These are phyloP conservation scores for Opisthograptis luteolata DNA, from an alignment of 2,888 invertebrate genomes.

Conservation along the genomic window DNA sequence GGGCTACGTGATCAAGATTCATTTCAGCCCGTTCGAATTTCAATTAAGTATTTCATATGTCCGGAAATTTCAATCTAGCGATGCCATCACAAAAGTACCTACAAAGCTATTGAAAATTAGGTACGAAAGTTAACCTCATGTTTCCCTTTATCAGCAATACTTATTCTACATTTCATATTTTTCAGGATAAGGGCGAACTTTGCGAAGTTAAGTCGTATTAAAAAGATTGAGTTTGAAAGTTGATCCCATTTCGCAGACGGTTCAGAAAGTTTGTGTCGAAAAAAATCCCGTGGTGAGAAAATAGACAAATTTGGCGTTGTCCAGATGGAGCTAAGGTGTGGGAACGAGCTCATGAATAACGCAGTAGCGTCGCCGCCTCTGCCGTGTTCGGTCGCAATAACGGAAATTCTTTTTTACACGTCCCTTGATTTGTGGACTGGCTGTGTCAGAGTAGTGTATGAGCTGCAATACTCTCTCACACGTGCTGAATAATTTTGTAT, in stretches of 20 bases:
- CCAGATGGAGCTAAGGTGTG: conserved; percentile 62
- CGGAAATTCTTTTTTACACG: conserved; percentile 55
- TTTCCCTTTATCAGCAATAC: conserved; percentile 28
- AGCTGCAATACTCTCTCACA: conserved; percentile 35
- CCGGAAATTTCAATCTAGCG: conserved; percentile 19
- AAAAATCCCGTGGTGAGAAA: conserved; percentile 58
- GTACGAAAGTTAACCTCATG: conserved; percentile 11
- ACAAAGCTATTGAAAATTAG: conserved; percentile 16
- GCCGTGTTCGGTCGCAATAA: conserved; percentile 64
- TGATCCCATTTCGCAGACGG: conserved; percentile 50
- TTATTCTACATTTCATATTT: conserved; percentile 22
- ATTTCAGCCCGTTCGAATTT: conserved; percentile 56
- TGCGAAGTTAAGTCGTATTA: conserved; percentile 32
- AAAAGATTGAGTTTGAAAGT: conserved; percentile 43
- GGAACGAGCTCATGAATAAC: conserved; percentile 67
- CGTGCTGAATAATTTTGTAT: conserved; percentile 23
- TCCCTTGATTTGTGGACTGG: conserved; percentile 54
- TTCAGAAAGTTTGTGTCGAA: conserved; percentile 54
- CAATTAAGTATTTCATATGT: conserved; percentile 37
- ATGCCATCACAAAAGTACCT: conserved; percentile 4
- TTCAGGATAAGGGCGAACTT: conserved; percentile 34
- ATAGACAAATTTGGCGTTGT: conserved; percentile 66
- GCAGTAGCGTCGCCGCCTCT: conserved; percentile 66
- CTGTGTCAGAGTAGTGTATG: conserved; percentile 31
- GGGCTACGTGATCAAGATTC: conserved; percentile 75